Evolutionary conservation across 2,797 vertebrate genomes (phyloP).

Genomic region (Pteronotus mesoamericanus): DNA sequence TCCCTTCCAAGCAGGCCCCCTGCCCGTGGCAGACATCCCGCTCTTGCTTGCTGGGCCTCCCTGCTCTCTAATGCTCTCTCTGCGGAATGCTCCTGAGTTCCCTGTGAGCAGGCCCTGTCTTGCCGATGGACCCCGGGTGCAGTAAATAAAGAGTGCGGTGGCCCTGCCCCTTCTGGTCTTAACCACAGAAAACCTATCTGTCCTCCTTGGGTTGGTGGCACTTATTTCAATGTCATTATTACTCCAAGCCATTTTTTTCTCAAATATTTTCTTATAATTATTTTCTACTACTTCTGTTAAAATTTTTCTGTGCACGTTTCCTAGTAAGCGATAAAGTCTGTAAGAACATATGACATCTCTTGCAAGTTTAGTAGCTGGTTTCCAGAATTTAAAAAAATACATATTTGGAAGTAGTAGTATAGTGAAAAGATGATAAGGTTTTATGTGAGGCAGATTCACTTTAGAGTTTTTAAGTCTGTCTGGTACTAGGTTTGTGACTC

Average conservation of each 20-base stretch:
- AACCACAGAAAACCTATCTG: neutral
- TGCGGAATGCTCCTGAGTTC: neutral
- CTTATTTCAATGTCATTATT: neutral
- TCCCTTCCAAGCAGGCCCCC: neutral
- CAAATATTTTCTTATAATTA: neutral
- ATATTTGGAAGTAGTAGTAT: neutral
- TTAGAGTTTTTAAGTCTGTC: neutral
- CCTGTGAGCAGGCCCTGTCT: neutral
- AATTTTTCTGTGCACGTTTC: neutral
- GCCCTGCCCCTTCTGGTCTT: rapidly evolving
- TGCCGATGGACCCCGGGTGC: neutral
- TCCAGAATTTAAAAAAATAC: neutral
- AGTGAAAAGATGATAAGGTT: neutral
- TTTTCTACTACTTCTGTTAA: neutral
- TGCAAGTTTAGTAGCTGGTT: neutral
- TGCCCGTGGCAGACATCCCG: neutral
- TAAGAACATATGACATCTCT: neutral
- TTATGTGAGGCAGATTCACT: neutral
- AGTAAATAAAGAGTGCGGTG: rapidly evolving
- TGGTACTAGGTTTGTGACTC: neutral
- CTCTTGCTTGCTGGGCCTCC: neutral
- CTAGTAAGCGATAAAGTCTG: neutral
- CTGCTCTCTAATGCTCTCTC: neutral
- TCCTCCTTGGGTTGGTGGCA: neutral
- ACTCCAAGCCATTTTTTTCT: neutral